These are phyloP conservation scores for Tenthredo livida DNA, from an alignment of 2,888 invertebrate species.

Conservation along the genomic window DNA sequence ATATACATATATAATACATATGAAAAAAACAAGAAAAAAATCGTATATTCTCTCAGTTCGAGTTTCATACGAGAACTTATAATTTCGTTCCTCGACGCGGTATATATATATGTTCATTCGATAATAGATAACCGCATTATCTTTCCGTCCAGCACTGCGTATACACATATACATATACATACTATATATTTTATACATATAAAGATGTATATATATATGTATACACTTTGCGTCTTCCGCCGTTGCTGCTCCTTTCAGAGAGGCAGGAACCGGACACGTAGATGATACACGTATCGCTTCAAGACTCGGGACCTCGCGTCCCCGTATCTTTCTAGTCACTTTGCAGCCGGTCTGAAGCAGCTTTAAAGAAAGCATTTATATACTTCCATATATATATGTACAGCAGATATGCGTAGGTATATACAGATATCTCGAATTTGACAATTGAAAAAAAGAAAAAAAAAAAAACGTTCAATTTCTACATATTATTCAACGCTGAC, in stretches of 20 bases:
- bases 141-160: background rate
- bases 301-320: constrained; percentile 29
- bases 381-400: no score
- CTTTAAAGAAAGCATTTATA: background rate
- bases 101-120: background rate
- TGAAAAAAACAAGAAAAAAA: no score
- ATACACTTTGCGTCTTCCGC: background rate
- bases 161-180: background rate
- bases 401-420: background rate
- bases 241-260: background rate
- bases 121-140: constrained; percentile 4
- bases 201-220: no score
- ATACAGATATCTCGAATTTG: background rate
- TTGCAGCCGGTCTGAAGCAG: background rate
- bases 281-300: constrained; percentile 39
- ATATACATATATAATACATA: no score
- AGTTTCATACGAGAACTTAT: no score
- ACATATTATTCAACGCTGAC: no score
- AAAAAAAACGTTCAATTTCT: no score
- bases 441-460: no score
- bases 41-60: no score
- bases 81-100: background rate
- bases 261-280: constrained; percentile 75
- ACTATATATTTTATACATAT: no score
- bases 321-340: constrained; percentile 1